Conservation (phyloP, 2,797 vertebrate species). For the Sebastes diaconus region DNA sequence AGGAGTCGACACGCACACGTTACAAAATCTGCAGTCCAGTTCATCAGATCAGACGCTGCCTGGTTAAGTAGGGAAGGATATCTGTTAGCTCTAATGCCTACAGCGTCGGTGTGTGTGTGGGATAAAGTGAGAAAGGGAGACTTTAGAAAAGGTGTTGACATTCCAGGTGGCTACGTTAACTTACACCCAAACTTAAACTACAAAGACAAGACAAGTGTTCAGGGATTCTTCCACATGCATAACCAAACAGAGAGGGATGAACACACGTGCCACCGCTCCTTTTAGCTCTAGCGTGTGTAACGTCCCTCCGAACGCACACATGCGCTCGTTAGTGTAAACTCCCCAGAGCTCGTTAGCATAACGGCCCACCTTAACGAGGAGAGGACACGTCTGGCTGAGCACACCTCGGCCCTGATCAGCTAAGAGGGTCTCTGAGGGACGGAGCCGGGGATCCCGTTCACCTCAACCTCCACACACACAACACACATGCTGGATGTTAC, state of each 20-base stretch:
- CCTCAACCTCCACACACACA: slow-evolving; percentile 1
- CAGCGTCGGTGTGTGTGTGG: not conserved
- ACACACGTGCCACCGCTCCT: not conserved
- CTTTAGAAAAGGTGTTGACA: slow-evolving; percentile 65
- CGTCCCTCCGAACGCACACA: not conserved
- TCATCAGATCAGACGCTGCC: not conserved
- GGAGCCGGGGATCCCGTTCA: not conserved
- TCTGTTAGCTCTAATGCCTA: not conserved
- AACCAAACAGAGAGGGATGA: not conserved
- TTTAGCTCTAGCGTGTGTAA: not conserved
- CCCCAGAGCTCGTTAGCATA: slow-evolving; percentile 22
- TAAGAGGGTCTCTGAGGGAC: slow-evolving; percentile 37
- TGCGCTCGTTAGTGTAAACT: slow-evolving; percentile 19
- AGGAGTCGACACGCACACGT: not conserved
- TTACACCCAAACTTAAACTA: not conserved
- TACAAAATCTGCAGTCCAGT: not conserved
- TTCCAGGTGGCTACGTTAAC: slow-evolving; percentile 38
- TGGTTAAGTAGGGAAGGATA: not conserved
- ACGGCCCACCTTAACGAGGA: slow-evolving; percentile 22
- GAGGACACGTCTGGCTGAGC: slow-evolving; percentile 44
- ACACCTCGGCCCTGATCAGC: slow-evolving; percentile 43
- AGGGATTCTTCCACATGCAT: not conserved
- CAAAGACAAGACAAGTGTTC: not conserved
- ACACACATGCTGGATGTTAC: not conserved
- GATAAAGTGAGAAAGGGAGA: not conserved